phyloP scores from a whole-genome alignment of 2,888 invertebrate genomes.

The Lordiphosa andalusiaca region DNA sequence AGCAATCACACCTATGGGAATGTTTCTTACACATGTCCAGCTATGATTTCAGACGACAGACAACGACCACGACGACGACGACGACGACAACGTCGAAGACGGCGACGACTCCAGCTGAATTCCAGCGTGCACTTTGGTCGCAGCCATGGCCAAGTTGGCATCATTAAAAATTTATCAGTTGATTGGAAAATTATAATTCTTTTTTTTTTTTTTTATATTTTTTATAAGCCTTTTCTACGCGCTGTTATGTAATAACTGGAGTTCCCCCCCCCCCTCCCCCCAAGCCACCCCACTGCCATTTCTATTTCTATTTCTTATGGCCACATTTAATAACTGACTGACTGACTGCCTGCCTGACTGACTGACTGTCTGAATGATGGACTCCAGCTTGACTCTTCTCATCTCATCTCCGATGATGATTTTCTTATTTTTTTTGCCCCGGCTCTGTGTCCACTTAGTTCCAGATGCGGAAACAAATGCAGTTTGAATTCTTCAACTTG shows the following conservation, averaged over 20 bases:
- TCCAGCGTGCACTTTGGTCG: constrained; percentile 66
- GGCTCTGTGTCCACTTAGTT: constrained; percentile 38
- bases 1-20: constrained; percentile 75
- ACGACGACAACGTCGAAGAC: background rate
- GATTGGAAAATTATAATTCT: constrained; percentile 74
- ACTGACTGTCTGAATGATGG: constrained; percentile 9
- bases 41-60: constrained; percentile 4
- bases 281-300: constrained; percentile 13
- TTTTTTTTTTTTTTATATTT: constrained; percentile 45
- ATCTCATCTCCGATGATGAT: constrained; percentile 6
- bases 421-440: constrained; percentile 28
- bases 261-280: constrained; percentile 18
- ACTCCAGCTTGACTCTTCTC: constrained; percentile 3
- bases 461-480: constrained; percentile 68
- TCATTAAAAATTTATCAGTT: constrained; percentile 74
- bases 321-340: constrained; percentile 70
- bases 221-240: constrained; percentile 17
- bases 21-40: constrained; percentile 69
- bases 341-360: constrained; percentile 50
- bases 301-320: constrained; percentile 39
- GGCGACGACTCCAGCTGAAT: constrained; percentile 34
- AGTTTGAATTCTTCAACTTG: constrained; percentile 69
- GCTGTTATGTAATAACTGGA: constrained; percentile 56
- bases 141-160: constrained; percentile 42
- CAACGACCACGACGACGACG: constrained; percentile 5